A percentile compares a stretch with the other conserved stretches of the same genome.
Conservation (phyloP, 2,888 invertebrate genomes). For the Himalopsyche japonica region DNA sequence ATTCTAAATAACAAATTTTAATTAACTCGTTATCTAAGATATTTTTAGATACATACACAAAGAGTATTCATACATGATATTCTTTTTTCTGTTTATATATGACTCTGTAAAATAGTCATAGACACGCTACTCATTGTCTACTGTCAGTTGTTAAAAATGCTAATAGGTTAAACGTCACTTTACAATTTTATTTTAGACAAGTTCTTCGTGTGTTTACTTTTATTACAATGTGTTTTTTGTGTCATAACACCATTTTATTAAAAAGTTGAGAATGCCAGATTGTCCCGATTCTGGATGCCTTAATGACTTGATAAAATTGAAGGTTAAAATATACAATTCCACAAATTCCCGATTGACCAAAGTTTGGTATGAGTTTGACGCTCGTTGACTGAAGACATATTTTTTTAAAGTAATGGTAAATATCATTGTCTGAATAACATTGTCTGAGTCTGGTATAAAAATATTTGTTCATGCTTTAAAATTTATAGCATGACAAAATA, state of each 20-base stretch:
- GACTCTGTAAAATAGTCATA: too few species aligned
- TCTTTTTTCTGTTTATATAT: too few species aligned
- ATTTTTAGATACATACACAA: too few species aligned
- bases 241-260: not conserved
- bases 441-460: too few species aligned
- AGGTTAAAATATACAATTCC: not conserved
- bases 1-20: too few species aligned
- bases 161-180: not conserved
- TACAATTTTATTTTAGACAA: not conserved
- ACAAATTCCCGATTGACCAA: not conserved
- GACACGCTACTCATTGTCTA: too few species aligned
- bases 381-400: not conserved
- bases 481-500: too few species aligned
- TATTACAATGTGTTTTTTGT: not conserved
- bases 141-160: not conserved
- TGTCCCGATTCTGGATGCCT: not conserved
- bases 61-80: too few species aligned
- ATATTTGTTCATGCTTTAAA: too few species aligned
- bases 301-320: not conserved
- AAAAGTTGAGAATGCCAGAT: not conserved
- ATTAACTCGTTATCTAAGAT: too few species aligned
- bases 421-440: not conserved
- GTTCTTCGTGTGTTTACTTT: not conserved
- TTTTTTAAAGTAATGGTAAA: not conserved
- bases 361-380: not conserved